Percentiles rank a stretch among this genome's conserved stretches.
Evolutionary conservation across 2,113 vertebrate species (phyloP).

Genomic region (Microcebus ravelobensis): DNA sequence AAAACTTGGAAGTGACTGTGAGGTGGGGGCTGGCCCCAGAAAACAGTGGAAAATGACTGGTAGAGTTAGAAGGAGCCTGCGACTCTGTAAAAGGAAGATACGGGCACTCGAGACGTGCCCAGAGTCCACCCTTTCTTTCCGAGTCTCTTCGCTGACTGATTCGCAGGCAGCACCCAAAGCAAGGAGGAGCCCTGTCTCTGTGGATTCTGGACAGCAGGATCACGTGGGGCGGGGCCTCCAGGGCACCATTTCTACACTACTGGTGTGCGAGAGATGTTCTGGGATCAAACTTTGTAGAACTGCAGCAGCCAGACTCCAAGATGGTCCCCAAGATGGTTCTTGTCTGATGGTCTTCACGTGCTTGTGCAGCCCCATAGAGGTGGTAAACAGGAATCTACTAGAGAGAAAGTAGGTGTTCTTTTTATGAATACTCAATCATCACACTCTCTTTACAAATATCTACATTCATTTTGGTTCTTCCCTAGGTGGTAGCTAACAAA

Average conservation of each 20-base stretch:
- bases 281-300: too few relatives aligned
- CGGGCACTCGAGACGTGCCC: background rate
- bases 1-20: background rate
- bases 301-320: too few relatives aligned
- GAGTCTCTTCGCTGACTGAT: background rate
- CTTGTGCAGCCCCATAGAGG: background rate
- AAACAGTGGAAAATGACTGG: background rate
- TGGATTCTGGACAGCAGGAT: background rate
- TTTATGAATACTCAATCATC: background rate
- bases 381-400: background rate
- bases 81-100: background rate
- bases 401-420: background rate
- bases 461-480: background rate
- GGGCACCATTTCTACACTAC: background rate
- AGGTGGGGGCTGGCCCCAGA: background rate
- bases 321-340: too few relatives aligned
- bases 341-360: too few relatives aligned
- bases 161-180: background rate
- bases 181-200: background rate
- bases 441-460: background rate
- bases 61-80: background rate
- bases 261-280: too few relatives aligned
- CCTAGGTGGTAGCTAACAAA: background rate
- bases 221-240: background rate
- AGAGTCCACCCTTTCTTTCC: background rate